Evolutionary conservation across 1,140 invertebrate genomes (phyloP).

Genomic region (Meloidogyne exigua): DNA sequence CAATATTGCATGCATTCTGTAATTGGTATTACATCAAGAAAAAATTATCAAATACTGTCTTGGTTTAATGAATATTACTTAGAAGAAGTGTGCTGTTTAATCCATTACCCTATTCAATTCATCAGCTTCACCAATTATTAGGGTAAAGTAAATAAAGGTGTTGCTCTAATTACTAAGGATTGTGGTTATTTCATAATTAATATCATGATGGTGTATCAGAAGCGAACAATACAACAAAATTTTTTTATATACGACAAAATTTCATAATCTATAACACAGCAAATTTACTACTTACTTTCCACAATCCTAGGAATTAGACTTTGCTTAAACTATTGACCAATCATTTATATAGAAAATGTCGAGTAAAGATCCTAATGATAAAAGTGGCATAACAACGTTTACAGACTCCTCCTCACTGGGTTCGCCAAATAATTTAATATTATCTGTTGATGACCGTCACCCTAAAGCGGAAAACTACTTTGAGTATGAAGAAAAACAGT

Average conservation of each 20-base stretch:
- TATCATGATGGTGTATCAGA: background rate
- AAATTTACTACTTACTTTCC: too few relatives aligned
- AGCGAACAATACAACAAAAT: background rate
- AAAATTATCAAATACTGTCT: background rate
- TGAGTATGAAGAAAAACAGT: background rate
- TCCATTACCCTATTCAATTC: background rate
- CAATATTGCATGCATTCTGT: background rate
- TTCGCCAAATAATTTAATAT: background rate
- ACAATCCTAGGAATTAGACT: too few relatives aligned
- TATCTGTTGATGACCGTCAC: background rate
- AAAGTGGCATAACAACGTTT: background rate
- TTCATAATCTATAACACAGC: too few relatives aligned
- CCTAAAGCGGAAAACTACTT: background rate
- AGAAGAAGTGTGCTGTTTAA: background rate
- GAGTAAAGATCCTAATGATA: background rate
- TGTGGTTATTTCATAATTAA: background rate
- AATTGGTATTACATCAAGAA: background rate
- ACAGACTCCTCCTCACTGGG: background rate
- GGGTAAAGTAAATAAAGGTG: background rate
- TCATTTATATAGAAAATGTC: background rate
- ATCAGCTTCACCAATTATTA: background rate
- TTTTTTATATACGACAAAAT: too few relatives aligned
- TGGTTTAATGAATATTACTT: background rate
- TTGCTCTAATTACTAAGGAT: background rate
- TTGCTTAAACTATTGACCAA: too few relatives aligned